Conservation (phyloP, 2,888 invertebrate genomes). For the Acheta domesticus region DNA sequence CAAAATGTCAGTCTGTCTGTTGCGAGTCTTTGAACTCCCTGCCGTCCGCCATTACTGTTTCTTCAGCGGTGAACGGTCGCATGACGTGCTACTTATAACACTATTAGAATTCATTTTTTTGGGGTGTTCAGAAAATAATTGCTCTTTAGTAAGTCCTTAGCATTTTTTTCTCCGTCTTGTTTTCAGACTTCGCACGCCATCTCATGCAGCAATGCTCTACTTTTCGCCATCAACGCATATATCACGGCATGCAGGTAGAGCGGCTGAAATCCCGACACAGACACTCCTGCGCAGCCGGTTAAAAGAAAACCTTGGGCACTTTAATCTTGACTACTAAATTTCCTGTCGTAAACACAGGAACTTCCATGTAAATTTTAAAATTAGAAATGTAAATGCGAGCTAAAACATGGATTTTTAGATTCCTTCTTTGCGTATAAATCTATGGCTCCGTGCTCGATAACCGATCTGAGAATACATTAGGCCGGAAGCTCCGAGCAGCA, state of each 20-base stretch:
- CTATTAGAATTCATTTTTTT: too few relatives aligned
- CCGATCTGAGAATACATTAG: conserved; percentile 1
- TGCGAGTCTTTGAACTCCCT: too few relatives aligned
- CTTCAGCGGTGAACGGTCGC: too few relatives aligned
- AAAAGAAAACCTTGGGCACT: neutral
- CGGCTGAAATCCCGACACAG: neutral
- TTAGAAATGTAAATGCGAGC: conserved; percentile 18
- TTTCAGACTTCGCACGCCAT: neutral
- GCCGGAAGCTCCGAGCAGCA: neutral
- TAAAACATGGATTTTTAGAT: conserved; percentile 7
- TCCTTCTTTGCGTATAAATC: neutral
- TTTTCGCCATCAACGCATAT: neutral
- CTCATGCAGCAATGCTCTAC: neutral
- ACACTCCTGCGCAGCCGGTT: neutral
- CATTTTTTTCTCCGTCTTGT: neutral
- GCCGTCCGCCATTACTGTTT: too few relatives aligned
- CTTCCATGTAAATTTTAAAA: neutral
- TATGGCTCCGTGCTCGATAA: neutral
- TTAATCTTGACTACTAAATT: conserved; percentile 3
- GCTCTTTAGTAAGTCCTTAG: neutral
- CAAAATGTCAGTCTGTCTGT: too few relatives aligned
- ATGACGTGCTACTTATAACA: too few relatives aligned
- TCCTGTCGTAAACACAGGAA: conserved; percentile 7
- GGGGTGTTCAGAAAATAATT: too few relatives aligned
- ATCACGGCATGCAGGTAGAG: neutral